Evolutionary conservation across 2,113 vertebrate species (phyloP).

Genomic region (Accipiter cooperii): DNA sequence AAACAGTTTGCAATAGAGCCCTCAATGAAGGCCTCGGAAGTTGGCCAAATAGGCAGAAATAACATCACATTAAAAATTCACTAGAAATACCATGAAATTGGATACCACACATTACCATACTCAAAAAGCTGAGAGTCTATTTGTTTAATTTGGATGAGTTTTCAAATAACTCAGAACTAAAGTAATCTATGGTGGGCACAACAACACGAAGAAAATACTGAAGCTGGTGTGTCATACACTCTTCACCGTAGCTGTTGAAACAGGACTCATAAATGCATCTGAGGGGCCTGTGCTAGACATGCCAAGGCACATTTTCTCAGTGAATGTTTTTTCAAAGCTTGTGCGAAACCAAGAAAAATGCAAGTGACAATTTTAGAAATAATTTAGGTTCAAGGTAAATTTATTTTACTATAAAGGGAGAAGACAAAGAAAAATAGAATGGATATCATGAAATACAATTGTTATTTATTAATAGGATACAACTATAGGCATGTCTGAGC

Average conservation of each 20-base stretch:
- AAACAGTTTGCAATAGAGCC: background rate
- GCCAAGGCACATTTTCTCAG: background rate
- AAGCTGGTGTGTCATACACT: background rate
- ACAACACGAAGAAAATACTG: background rate
- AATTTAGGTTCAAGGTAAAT: background rate
- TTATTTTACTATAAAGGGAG: background rate
- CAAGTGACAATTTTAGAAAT: background rate
- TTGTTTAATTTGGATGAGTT: conserved; percentile 36
- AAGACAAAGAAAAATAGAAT: background rate
- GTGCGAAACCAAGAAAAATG: background rate
- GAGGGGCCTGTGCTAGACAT: background rate
- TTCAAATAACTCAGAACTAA: background rate
- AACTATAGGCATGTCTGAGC: background rate
- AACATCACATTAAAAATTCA: background rate
- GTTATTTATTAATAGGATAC: background rate
- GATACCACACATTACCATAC: background rate
- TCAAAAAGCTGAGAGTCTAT: background rate
- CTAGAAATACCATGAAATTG: background rate
- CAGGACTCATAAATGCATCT: background rate
- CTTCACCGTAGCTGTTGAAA: background rate
- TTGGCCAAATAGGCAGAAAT: background rate
- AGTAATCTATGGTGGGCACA: background rate
- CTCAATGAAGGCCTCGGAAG: background rate
- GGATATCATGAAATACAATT: background rate
- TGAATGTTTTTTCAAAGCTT: background rate